Conservation (phyloP, 1,140 invertebrate species). For the Aphaenogaster floridana region DNA sequence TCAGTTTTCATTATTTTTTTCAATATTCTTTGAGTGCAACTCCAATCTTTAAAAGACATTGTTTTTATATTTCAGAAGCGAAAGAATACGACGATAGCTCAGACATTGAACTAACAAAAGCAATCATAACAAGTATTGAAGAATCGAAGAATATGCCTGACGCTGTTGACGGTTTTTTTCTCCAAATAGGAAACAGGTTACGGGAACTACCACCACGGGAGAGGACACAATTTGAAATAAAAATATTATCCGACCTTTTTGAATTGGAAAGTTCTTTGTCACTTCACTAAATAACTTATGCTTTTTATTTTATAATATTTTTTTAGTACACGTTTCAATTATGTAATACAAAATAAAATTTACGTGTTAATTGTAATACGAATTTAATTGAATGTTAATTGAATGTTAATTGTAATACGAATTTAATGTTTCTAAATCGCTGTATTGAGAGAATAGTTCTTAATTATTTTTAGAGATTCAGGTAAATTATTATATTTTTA, state of each 20-base stretch:
- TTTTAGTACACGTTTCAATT: too few species aligned
- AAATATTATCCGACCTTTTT: background rate
- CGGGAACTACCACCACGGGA: background rate
- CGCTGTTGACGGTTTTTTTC: background rate
- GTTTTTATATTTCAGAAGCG: background rate
- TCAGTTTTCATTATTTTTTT: slow-evolving; percentile 19
- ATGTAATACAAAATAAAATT: too few species aligned
- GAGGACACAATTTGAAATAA: background rate
- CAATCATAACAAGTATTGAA: background rate
- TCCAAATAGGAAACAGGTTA: slow-evolving; percentile 7
- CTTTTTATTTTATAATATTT: background rate
- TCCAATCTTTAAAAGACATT: slow-evolving; percentile 15
- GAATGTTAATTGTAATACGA: too few species aligned
- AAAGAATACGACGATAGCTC: background rate
- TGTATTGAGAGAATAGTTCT: too few species aligned
- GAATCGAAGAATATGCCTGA: background rate
- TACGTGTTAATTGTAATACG: too few species aligned
- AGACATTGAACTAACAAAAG: background rate
- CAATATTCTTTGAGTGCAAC: background rate
- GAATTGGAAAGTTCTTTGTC: background rate
- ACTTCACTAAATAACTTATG: background rate
- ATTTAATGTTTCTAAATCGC: too few species aligned
- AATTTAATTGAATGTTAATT: too few species aligned
- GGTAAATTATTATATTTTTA: too few species aligned
- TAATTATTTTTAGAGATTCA: too few species aligned